Evolutionary conservation across 2,797 vertebrate genomes (phyloP), one percentile per base, ranked within the genome.

Genomic region (Hemitrygon akajei): DNA sequence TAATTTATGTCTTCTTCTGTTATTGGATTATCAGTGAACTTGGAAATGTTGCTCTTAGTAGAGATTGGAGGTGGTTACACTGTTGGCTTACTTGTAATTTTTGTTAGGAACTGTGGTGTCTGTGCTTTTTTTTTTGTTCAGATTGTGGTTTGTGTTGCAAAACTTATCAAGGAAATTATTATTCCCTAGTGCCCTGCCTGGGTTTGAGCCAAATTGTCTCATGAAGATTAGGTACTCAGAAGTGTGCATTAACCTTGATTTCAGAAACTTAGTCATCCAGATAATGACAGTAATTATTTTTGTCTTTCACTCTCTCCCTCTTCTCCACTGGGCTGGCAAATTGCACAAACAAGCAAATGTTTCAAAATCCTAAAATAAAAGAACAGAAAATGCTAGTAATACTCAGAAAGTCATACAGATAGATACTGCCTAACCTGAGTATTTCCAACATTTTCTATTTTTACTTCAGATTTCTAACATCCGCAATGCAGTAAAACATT

Each of bases 271-370:
- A 80, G 79, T 80, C 79, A 80, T 80, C 79, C 79, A 20, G 79
- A 80, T 80, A 80, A 80, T 80, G 34, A 34, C 37, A 80, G 79
- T 80, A 80, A 40, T 80, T 40, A 80, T 80, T 37, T 80, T 34
- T 69, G 11, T 69, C 18, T 11, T 69, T 69, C 18, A 12, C 66
- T 69, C 66, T 69, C 37, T 37, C 47, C 47, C 79, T 80, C 76
- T 79, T 79, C 77, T 79, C 37, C 37, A 34, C 37, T 80, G 34
- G 34, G 37, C 37, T 37, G n/a, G 12, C 34, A 80, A 40, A 80
- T 80, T 80, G 79, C 79, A 80, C 79, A 80, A 80, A 80, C 79
- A 80, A 80, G 79, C 79, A 80, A 40, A 80, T 34, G 37, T 80
- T 77, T 77, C n/a, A 12, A 27, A 77, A 77, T 3, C 76, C 30